phyloP scores from a whole-genome alignment of 2,113 vertebrate genomes.

The Cacatua alba region DNA sequence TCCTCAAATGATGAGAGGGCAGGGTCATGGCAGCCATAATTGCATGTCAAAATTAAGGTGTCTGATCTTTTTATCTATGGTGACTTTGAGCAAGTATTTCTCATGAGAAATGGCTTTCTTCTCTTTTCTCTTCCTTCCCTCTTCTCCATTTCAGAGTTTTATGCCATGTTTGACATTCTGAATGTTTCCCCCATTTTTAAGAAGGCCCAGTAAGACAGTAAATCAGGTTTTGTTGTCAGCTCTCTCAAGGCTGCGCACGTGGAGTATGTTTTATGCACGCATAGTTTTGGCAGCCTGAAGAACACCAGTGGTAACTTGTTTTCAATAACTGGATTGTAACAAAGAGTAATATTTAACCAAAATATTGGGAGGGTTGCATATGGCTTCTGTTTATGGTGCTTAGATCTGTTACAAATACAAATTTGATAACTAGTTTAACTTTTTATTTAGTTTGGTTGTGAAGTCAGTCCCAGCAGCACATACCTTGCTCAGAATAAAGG shows the following conservation, averaged over 20 bases:
- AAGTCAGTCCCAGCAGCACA: accelerated
- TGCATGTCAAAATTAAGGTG: neutral
- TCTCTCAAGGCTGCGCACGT: neutral
- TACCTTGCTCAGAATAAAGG: neutral
- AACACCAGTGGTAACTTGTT: neutral
- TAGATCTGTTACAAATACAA: neutral
- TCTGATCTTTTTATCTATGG: neutral
- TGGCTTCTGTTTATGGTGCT: neutral
- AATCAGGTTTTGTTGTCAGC: neutral
- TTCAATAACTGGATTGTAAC: neutral
- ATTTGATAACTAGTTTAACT: neutral
- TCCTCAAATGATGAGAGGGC: neutral
- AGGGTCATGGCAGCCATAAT: neutral
- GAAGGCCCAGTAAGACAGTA: neutral
- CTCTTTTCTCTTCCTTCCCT: neutral
- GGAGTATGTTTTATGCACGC: accelerated
- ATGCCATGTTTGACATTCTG: neutral
- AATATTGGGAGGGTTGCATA: accelerated
- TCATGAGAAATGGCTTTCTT: neutral
- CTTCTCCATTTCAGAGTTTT: neutral
- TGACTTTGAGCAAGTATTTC: neutral
- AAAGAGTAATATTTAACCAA: slow-evolving; percentile 37
- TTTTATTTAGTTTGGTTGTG: accelerated
- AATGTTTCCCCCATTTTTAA: neutral
- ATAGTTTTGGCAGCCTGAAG: neutral